Base-by-base conservation (phyloP, 2,113 vertebrate species). In the Caranx ignobilis region DNA sequence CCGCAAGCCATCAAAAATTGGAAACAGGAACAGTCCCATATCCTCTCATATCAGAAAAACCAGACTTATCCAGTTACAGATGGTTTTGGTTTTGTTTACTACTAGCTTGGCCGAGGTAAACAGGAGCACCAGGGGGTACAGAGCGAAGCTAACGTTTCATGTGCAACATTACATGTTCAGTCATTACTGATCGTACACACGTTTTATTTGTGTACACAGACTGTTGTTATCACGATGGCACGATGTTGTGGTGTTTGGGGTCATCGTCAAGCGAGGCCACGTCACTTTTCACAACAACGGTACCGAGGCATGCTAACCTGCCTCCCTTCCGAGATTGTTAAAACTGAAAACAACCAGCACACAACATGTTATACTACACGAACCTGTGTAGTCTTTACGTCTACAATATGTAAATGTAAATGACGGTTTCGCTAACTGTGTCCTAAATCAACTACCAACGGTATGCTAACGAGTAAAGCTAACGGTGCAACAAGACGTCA, bases 221-320 rank as follows among this genome's bases (percentile, higher is more conserved):
- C 7, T 3, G 34, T 6, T 3, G 52, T 35, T 10, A 35, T 70
- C 32, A 60, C 26, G 35, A 37, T 31, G 37, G 62, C 67, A 15
- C 37, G 5, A 16, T 4, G 56, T 41, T 77, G 60, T 57, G 2
- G 19, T 50, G 60, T 18, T 67, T 32, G 26, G 21, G 71, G 60
- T 71, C 19, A 21, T 43, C 60, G 21, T 55, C n/a, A 63, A 72
- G 12, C 39, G 12, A 83, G 45, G 89, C 88, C 89, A 93, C 92
- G 92, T 93, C 88, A 89, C 68, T 37, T 39, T 52, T 68, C 4
- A 61, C 34, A 71, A 66, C 71, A 77, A 21, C 64, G 57, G 13
- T 0, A 0, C 1, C 15, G 4, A 26, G 5, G n/a, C 10, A 60
- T 3, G 54, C 45, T 11, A n/a, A 11, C 57, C 54, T 18, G 5